Evolutionary conservation across 2,113 vertebrate species (phyloP).

Genomic region (Nycticorax nycticorax): DNA sequence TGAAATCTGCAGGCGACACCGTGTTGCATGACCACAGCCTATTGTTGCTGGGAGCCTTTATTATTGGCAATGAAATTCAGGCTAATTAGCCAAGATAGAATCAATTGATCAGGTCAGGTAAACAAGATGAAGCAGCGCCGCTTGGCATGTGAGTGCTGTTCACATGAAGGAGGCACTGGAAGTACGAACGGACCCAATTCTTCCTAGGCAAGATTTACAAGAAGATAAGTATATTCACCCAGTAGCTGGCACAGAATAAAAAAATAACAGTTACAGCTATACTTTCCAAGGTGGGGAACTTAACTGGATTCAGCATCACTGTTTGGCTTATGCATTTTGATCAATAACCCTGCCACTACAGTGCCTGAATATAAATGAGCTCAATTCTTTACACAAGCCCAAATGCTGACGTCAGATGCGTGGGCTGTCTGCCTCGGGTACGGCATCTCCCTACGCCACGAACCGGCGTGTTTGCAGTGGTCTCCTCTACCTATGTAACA

Average conservation of each 20-base stretch:
- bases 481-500: background rate
- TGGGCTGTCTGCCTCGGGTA: background rate
- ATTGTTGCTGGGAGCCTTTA: background rate
- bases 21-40: background rate
- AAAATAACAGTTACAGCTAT: background rate
- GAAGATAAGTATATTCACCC: background rate
- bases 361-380: background rate
- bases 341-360: background rate
- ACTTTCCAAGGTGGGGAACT: background rate
- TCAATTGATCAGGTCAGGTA: conserved; percentile 45
- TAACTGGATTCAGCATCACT: background rate
- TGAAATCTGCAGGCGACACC: background rate
- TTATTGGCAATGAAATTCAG: background rate
- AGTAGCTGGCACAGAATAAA: background rate
- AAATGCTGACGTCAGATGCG: fast-evolving
- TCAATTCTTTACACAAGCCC: background rate
- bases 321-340: background rate
- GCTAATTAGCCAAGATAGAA: conserved; percentile 17
- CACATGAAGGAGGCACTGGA: conserved; percentile 41
- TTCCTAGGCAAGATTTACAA: background rate
- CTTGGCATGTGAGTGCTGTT: conserved; percentile 68
- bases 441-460: background rate
- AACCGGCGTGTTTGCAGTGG: fast-evolving
- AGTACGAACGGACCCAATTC: background rate
- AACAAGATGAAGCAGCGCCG: conserved; percentile 51